Evolutionary conservation across 2,113 vertebrate species (phyloP).

Genomic region (Crotalus horridus): DNA sequence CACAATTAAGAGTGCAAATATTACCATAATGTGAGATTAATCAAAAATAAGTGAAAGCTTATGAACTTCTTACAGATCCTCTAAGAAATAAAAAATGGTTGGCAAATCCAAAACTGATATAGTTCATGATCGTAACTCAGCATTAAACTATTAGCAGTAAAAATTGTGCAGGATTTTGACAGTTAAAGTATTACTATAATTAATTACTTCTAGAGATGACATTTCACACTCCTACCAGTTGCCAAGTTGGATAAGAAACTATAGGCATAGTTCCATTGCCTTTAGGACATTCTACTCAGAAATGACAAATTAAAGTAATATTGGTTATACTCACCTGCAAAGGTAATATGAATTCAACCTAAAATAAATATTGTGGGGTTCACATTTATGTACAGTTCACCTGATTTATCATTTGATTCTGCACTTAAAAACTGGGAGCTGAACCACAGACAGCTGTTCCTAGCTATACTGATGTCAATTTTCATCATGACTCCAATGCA

Average conservation of each 20-base stretch:
- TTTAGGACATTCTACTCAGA: not conserved
- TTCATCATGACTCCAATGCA: not conserved
- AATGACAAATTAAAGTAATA: not conserved
- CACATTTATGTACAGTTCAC: not conserved
- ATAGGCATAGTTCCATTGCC: not conserved
- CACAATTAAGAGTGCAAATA: not conserved
- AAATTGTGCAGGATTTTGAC: not conserved
- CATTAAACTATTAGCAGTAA: not conserved
- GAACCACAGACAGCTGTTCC: not conserved
- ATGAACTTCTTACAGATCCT: not conserved
- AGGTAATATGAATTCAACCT: not conserved
- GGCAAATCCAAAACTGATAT: not conserved
- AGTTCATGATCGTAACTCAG: not conserved
- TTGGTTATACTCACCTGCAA: not conserved
- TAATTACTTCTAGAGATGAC: constrained; percentile 1
- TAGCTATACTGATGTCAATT: not conserved
- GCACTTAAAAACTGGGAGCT: not conserved
- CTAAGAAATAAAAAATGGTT: not conserved
- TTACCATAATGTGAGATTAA: not conserved
- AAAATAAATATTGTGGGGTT: not conserved
- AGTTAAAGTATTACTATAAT: not conserved
- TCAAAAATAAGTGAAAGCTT: not conserved
- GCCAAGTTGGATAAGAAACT: not conserved
- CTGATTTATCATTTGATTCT: not conserved
- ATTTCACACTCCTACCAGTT: not conserved